Percentiles rank a stretch among this genome's conserved stretches.
phyloP scores from a whole-genome alignment of 1,140 invertebrate species.

The Drosophila cardini region DNA sequence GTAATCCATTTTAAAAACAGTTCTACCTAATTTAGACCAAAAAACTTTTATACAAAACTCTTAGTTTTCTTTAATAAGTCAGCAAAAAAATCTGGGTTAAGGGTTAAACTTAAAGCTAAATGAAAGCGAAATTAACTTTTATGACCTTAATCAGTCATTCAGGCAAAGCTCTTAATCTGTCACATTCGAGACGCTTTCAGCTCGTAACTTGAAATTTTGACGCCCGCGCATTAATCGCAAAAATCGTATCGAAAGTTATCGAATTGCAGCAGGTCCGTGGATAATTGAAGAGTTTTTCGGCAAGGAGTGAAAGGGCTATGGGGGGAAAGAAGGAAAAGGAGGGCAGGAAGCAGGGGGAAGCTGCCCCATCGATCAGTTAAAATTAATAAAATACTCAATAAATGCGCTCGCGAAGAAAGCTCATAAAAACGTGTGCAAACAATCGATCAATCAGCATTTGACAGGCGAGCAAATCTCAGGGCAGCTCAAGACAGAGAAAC shows the following conservation, averaged over 20 bases:
- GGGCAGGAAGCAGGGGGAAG: conserved; percentile 1
- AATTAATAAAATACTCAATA: conserved; percentile 84
- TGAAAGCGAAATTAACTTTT: conserved; percentile 4
- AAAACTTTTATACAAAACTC: background rate
- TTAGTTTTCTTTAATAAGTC: background rate
- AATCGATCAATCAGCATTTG: conserved; percentile 83
- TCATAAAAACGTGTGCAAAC: conserved; percentile 84
- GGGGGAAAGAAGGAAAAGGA: background rate
- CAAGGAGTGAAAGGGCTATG: background rate
- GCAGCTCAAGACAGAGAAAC: conserved; percentile 7
- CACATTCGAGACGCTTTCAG: conserved; percentile 6
- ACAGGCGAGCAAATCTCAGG: conserved; percentile 66
- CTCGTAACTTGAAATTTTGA: background rate
- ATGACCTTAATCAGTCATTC: conserved; percentile 12
- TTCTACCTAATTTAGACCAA: too few species aligned
- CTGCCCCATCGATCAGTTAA: conserved; percentile 76
- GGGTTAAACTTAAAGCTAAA: background rate
- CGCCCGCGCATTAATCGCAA: conserved; percentile 8
- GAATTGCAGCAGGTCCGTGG: conserved; percentile 22
- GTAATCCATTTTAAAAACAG: too few species aligned
- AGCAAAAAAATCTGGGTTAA: background rate
- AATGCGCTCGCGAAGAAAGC: conserved; percentile 69
- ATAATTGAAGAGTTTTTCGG: conserved; percentile 21
- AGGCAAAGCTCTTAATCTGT: conserved; percentile 1
- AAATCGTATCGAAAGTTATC: conserved; percentile 6